phyloP scores from a whole-genome alignment of 1,140 invertebrate species.

The Brachionus rotundiformis region DNA sequence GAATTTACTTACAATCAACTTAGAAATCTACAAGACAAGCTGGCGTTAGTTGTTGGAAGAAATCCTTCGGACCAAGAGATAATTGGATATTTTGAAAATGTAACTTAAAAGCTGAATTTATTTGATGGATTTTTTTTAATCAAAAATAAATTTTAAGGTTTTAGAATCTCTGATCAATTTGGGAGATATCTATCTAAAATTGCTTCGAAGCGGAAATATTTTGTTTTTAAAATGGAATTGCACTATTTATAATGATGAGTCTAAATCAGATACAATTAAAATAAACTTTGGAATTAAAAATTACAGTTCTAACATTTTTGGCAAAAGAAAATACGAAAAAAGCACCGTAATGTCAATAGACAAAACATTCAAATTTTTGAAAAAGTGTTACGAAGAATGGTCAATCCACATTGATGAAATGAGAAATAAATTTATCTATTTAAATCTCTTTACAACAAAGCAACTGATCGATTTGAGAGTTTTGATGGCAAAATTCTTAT shows the following conservation, averaged over 20 bases:
- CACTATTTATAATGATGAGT: constrained; percentile 56
- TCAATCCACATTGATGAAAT: constrained; percentile 55
- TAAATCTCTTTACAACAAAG: constrained; percentile 59
- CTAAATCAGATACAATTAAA: constrained; percentile 53
- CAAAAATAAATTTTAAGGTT: constrained; percentile 54
- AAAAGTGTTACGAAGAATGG: constrained; percentile 58
- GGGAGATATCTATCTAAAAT: constrained; percentile 56
- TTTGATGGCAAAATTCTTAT: constrained; percentile 55
- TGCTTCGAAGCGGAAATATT: constrained; percentile 57
- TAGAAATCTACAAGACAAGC: constrained; percentile 58
- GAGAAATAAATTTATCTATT: constrained; percentile 55
- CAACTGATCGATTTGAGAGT: constrained; percentile 58
- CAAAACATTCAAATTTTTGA: constrained; percentile 57
- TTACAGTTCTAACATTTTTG: constrained; percentile 53
- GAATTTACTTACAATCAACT: constrained; percentile 55
- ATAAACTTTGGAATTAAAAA: constrained; percentile 55
- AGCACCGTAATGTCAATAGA: constrained; percentile 54
- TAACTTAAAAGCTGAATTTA: too few relatives aligned
- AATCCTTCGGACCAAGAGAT: constrained; percentile 57
- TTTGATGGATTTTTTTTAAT: too few relatives aligned
- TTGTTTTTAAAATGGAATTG: constrained; percentile 57
- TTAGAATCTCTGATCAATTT: constrained; percentile 57
- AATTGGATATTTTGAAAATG: constrained; percentile 57
- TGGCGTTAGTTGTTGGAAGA: constrained; percentile 61
- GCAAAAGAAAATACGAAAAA: neutral